A percentile compares a stretch with the other conserved stretches of the same genome.
Evolutionary conservation across 37 sponge, comb jelly and placozoan genomes (phyloP).

Genomic region (Hormiphora californensis): DNA sequence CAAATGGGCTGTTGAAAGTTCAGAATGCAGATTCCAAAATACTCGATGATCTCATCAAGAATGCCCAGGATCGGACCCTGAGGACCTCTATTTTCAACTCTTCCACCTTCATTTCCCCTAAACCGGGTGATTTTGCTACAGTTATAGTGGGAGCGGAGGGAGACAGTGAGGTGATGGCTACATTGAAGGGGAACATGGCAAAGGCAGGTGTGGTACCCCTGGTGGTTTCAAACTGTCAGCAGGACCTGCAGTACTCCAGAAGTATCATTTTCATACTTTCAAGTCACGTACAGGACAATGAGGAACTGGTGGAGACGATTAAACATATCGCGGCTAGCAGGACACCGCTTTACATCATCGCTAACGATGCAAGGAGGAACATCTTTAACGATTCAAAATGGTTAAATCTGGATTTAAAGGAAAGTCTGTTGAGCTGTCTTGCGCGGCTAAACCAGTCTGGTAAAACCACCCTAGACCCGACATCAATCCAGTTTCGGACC

Average conservation of each 20-base stretch:
- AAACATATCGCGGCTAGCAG: background rate
- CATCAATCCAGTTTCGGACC: background rate
- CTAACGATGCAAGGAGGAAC: constrained; percentile 32
- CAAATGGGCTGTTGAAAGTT: background rate
- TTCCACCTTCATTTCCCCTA: background rate
- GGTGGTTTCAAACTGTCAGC: background rate
- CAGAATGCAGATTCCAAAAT: background rate
- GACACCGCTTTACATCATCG: constrained; percentile 1
- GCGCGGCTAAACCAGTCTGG: constrained; percentile 32
- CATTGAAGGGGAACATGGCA: background rate
- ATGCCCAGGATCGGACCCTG: background rate
- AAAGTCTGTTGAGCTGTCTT: constrained; percentile 30
- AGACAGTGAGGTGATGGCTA: background rate
- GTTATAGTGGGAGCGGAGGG: background rate
- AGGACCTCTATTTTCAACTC: constrained; percentile 22
- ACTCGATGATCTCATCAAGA: background rate
- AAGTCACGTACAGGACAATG: background rate
- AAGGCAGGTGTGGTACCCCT: constrained; percentile 17
- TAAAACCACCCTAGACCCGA: constrained; percentile 27
- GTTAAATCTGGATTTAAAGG: constrained; percentile 14
- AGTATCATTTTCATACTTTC: constrained; percentile 3
- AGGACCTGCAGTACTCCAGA: background rate
- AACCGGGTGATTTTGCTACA: background rate
- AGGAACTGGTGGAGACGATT: background rate
- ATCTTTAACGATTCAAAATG: constrained; percentile 15